Percentiles rank a stretch among this genome's conserved stretches.
Conservation (phyloP, 2,797 vertebrate species). For the Vespertilio murinus region DNA sequence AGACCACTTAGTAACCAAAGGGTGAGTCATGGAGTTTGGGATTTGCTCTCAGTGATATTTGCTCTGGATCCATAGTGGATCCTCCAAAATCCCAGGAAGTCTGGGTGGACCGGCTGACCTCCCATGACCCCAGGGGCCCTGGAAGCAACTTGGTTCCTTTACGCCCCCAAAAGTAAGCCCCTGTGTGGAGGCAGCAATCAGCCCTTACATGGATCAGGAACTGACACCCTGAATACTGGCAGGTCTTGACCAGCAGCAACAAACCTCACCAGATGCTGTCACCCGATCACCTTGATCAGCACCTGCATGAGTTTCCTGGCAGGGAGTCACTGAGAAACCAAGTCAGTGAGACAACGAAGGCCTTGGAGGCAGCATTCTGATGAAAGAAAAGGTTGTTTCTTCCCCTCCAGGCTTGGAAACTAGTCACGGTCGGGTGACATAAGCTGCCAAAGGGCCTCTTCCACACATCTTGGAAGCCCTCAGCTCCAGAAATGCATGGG, state of each 20-base stretch:
- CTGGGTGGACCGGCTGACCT: neutral
- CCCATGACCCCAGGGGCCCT: neutral
- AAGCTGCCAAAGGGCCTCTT: neutral
- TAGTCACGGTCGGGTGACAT: neutral
- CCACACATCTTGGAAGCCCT: neutral
- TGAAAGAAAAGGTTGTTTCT: neutral
- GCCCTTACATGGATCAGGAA: neutral
- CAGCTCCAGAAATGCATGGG: neutral
- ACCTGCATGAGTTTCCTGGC: neutral
- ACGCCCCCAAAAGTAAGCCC: neutral
- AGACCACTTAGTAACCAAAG: neutral
- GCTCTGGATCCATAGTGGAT: neutral
- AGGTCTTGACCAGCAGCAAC: neutral
- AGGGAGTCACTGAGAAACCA: neutral
- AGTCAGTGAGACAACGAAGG: neutral
- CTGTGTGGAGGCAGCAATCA: neutral
- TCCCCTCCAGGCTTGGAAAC: neutral
- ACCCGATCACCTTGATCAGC: neutral
- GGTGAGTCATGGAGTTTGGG: neutral
- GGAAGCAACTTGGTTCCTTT: neutral
- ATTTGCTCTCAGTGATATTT: neutral
- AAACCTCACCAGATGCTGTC: neutral
- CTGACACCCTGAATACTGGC: neutral
- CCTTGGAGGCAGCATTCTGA: neutral
- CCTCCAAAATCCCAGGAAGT: neutral